phyloP scores from a whole-genome alignment of 2,888 invertebrate genomes.

The Andrena bicolor region DNA sequence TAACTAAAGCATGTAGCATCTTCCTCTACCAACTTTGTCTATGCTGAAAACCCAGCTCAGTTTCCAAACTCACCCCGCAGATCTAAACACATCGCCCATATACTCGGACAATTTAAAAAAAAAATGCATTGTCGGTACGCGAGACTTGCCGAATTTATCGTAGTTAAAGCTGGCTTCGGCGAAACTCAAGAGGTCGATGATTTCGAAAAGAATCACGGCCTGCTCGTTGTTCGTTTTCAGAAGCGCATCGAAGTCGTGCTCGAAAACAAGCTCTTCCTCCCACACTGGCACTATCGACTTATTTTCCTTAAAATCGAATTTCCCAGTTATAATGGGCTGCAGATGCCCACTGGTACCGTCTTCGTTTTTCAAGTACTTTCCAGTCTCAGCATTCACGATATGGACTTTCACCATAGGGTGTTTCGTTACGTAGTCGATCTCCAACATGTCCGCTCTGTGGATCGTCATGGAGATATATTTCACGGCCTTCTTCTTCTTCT shows the following conservation, averaged over 20 bases:
- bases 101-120: too few species aligned
- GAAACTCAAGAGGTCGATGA: slow-evolving; percentile 83
- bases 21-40: too few species aligned
- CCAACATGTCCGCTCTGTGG: slow-evolving; percentile 87
- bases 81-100: too few species aligned
- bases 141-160: slow-evolving; percentile 76
- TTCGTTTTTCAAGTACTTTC: slow-evolving; percentile 86
- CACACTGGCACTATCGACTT: slow-evolving; percentile 86
- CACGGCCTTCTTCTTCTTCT: slow-evolving; percentile 53
- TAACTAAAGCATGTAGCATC: too few species aligned
- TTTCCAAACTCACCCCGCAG: too few species aligned
- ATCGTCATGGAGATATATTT: slow-evolving; percentile 86
- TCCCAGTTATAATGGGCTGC: slow-evolving; percentile 87
- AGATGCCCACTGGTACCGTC: slow-evolving; percentile 81
- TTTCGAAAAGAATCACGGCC: slow-evolving; percentile 84
- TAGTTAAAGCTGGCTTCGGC: slow-evolving; percentile 78
- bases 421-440: slow-evolving; percentile 87
- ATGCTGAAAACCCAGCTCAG: too few species aligned
- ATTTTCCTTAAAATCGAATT: slow-evolving; percentile 87
- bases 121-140: background rate
- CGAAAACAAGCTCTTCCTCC: slow-evolving; percentile 89
- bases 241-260: slow-evolving; percentile 86
- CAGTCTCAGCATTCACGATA: slow-evolving; percentile 87
- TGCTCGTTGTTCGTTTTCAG: slow-evolving; percentile 77
- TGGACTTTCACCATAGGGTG: slow-evolving; percentile 89